Percentiles rank a stretch among this genome's conserved stretches.
These are phyloP conservation scores for Monopterus albus DNA, from an alignment of 2,113 vertebrate species.

Conservation along the genomic window DNA sequence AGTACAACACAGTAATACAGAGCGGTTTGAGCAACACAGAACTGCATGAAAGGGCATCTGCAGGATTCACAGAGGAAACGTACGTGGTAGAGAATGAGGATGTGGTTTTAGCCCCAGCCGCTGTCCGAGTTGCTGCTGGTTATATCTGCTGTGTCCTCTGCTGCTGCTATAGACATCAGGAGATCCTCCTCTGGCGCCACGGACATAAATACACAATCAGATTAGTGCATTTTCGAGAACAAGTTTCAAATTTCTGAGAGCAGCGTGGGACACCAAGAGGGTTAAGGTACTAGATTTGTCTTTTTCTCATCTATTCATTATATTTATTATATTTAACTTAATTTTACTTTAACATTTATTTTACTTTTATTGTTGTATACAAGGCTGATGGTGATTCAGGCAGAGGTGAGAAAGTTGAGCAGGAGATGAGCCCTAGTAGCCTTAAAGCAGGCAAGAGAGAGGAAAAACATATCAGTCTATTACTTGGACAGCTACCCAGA, in stretches of 20 bases:
- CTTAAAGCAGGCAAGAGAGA: too few species aligned
- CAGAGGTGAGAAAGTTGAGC: too few species aligned
- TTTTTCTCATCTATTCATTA: too few species aligned
- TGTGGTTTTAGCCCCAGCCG: constrained; percentile 58
- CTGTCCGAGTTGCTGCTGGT: constrained; percentile 78
- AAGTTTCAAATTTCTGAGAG: not conserved
- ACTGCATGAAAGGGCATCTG: fast-evolving
- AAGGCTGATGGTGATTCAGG: too few species aligned
- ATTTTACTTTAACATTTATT: too few species aligned
- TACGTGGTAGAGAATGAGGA: constrained; percentile 63
- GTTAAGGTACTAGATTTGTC: too few species aligned
- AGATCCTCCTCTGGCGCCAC: constrained; percentile 77
- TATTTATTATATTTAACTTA: too few species aligned
- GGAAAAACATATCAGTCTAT: too few species aligned
- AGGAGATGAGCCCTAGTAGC: too few species aligned
- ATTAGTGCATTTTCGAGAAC: not conserved
- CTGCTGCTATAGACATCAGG: constrained; percentile 73
- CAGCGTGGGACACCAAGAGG: too few species aligned
- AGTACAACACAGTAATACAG: not conserved
- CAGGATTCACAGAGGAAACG: not conserved
- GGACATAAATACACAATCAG: not conserved
- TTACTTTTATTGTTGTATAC: too few species aligned
- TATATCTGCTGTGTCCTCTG: constrained; percentile 34
- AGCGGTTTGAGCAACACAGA: not conserved
- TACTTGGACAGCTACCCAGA: too few species aligned